These are phyloP conservation scores for Cephus pulcher DNA, from an alignment of 2,888 invertebrate species.

Conservation along the genomic window DNA sequence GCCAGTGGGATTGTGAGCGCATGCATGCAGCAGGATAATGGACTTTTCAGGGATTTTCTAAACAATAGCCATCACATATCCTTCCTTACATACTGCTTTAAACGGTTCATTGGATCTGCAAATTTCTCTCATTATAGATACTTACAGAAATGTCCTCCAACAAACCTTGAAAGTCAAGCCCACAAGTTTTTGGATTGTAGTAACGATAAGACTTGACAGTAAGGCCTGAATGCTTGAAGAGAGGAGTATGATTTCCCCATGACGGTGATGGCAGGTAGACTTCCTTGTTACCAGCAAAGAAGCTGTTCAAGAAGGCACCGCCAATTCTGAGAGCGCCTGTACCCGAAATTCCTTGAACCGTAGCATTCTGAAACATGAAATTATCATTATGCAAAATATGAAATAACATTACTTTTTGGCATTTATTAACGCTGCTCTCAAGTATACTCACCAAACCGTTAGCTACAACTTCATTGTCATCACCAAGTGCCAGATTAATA, in stretches of 20 bases:
- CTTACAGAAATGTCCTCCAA: conserved; percentile 88
- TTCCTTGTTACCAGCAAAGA: conserved; percentile 83
- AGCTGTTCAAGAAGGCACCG: conserved; percentile 85
- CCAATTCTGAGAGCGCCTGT: conserved; percentile 97
- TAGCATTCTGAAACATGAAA: conserved; percentile 70
- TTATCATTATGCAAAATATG: background rate
- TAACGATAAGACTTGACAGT: conserved; percentile 92
- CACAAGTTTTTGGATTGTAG: conserved; percentile 93
- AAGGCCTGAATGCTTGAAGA: conserved; percentile 90
- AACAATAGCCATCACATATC: conserved; percentile 45
- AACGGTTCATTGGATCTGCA: too few species aligned
- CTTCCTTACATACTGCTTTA: too few species aligned
- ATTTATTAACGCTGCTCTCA: background rate
- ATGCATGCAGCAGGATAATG: conserved; percentile 93
- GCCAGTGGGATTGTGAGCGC: conserved; percentile 98
- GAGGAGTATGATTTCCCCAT: conserved; percentile 98
- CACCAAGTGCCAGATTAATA: conserved; percentile 90
- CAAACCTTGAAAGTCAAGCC: conserved; percentile 91
- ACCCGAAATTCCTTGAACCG: conserved; percentile 91
- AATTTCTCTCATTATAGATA: conserved; percentile 35
- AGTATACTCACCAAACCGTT: conserved; percentile 77
- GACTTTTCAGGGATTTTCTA: conserved; percentile 94
- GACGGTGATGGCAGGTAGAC: conserved; percentile 92
- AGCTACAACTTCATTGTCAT: conserved; percentile 75
- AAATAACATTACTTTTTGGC: background rate